Evolutionary conservation across 2,888 invertebrate species (phyloP).

Genomic region (Siphonodentalium dalli): DNA sequence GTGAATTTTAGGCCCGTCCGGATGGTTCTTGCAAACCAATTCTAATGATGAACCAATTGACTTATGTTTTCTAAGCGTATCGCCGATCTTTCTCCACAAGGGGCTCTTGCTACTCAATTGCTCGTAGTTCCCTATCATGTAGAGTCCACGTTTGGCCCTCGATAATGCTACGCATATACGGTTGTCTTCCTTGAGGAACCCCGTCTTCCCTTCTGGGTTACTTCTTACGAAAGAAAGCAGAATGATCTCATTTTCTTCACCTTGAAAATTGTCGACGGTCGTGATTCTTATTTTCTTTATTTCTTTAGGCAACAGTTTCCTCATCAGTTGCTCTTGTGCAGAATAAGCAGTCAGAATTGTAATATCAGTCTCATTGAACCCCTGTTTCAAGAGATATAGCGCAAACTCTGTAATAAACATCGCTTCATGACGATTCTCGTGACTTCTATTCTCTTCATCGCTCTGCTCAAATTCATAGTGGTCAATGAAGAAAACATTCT

Average conservation of each 20-base stretch:
- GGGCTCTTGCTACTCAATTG: conserved; percentile 28
- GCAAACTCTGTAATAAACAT: conserved; percentile 45
- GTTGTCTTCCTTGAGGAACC: conserved; percentile 56
- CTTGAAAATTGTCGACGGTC: conserved; percentile 61
- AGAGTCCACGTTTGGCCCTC: conserved; percentile 60
- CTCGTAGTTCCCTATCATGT: conserved; percentile 57
- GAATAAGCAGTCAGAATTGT: conserved; percentile 61
- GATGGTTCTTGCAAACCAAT: conserved; percentile 50
- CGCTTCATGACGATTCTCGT: conserved; percentile 58
- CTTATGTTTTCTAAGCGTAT: conserved; percentile 18
- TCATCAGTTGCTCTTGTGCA: conserved; percentile 52
- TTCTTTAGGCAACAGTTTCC: conserved; percentile 43
- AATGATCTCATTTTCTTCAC: conserved; percentile 64
- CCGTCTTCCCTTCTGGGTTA: conserved; percentile 35
- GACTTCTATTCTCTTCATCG: conserved; percentile 45
- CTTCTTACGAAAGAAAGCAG: conserved; percentile 61
- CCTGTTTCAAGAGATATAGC: conserved; percentile 55
- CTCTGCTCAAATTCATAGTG: conserved; percentile 45
- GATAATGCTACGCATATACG: conserved; percentile 62
- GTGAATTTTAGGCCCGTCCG: conserved; percentile 14
- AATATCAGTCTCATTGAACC: conserved; percentile 48
- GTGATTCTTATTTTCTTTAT: conserved; percentile 40
- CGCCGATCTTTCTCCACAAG: conserved; percentile 34
- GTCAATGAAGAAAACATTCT: conserved; percentile 56
- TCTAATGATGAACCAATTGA: conserved; percentile 23